These are phyloP conservation scores for Phataginus tricuspis DNA, from an alignment of 2,797 vertebrate genomes.

Conservation along the genomic window DNA sequence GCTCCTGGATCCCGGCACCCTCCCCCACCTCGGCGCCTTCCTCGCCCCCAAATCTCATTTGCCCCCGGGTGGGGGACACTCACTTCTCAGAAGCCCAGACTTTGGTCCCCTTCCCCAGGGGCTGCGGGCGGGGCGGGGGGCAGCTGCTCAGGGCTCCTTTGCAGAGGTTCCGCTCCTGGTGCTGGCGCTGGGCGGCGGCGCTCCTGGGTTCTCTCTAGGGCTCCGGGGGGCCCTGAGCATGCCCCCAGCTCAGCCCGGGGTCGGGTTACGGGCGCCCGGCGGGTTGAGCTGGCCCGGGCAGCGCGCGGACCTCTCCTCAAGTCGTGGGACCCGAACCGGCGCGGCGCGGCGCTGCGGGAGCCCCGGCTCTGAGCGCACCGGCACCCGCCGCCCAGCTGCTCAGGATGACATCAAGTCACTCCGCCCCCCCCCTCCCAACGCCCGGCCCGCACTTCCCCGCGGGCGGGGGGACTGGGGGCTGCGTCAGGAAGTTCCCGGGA, in stretches of 20 bases:
- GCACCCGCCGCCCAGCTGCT: slow-evolving; percentile 76
- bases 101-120: neutral
- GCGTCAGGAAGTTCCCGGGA: slow-evolving; percentile 57
- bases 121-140: neutral
- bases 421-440: slow-evolving; percentile 67
- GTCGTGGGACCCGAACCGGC: neutral
- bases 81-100: slow-evolving; percentile 71
- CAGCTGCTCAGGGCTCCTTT: neutral
- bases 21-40: slow-evolving; percentile 33
- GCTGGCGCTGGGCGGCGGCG: slow-evolving; percentile 68
- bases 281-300: neutral
- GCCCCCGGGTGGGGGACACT: slow-evolving; percentile 21
- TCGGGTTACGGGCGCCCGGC: neutral
- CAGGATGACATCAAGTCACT: slow-evolving; percentile 80
- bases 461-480: slow-evolving; percentile 13
- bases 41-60: slow-evolving; percentile 14
- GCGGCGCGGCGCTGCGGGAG: slow-evolving; percentile 49
- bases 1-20: neutral
- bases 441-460: slow-evolving; percentile 68
- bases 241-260: slow-evolving; percentile 43
- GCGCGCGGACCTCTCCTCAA: neutral
- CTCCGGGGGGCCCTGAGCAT: slow-evolving; percentile 69
- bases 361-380: slow-evolving; percentile 66
- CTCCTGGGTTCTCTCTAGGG: slow-evolving; percentile 67
- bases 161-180: slow-evolving; percentile 32